Conservation (phyloP, 2,113 vertebrate genomes). For the Thunnus thynnus region DNA sequence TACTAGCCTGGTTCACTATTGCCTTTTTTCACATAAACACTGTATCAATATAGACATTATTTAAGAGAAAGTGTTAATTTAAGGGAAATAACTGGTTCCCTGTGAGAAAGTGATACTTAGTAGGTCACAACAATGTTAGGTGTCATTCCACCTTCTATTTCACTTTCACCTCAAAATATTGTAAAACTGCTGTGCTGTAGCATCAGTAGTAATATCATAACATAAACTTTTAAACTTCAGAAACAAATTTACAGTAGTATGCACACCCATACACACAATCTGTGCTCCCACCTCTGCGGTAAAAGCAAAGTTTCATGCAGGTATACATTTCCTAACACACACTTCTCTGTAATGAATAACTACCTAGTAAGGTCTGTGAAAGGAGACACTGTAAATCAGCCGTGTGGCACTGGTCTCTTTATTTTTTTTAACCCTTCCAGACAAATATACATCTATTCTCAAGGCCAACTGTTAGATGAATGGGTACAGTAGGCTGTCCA, state of each 20-base stretch:
- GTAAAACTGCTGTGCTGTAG: not conserved
- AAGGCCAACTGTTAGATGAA: not conserved
- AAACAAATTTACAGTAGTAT: not conserved
- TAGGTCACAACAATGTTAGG: too few relatives aligned
- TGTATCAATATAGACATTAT: too few relatives aligned
- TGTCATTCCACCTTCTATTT: too few relatives aligned
- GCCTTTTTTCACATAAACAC: too few relatives aligned
- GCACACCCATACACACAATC: too few relatives aligned
- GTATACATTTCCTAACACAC: not conserved
- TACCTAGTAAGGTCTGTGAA: conserved; percentile 6
- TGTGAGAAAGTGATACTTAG: too few relatives aligned
- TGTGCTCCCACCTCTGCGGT: not conserved
- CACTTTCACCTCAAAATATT: not conserved
- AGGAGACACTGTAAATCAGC: not conserved
- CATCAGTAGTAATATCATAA: not conserved
- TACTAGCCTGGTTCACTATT: too few relatives aligned
- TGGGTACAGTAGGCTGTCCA: conserved; percentile 14
- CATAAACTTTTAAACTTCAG: not conserved
- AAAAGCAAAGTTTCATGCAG: not conserved
- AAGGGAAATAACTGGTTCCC: too few relatives aligned
- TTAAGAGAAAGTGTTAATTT: too few relatives aligned
- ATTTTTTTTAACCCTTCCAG: not conserved
- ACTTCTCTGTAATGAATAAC: conserved; percentile 3
- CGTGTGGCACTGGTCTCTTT: not conserved
- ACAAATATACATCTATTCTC: not conserved